phyloP scores from a whole-genome alignment of 2,888 invertebrate species.

The Lasioglossum vierecki region DNA sequence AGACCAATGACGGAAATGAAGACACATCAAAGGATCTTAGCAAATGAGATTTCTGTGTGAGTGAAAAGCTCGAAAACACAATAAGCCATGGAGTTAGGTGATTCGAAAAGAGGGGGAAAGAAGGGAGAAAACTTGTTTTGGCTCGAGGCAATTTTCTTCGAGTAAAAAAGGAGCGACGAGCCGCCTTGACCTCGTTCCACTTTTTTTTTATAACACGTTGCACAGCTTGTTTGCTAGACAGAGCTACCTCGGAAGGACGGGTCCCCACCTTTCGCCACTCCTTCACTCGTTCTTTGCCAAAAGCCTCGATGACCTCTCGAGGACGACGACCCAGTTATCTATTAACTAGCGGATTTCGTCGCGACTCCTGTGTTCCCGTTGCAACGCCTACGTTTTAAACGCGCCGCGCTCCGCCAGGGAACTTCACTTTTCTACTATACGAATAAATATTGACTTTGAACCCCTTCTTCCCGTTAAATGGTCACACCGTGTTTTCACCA shows the following conservation, averaged over 20 bases:
- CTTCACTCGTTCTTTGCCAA: constrained; percentile 48
- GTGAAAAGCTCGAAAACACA: not conserved
- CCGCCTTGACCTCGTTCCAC: constrained; percentile 67
- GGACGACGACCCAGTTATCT: constrained; percentile 64
- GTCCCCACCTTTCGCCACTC: constrained; percentile 33
- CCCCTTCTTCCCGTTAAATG: not conserved
- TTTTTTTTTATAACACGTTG: constrained; percentile 59
- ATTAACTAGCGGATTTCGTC: constrained; percentile 64
- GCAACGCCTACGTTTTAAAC: not conserved
- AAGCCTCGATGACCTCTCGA: constrained; percentile 55
- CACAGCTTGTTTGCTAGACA: constrained; percentile 52
- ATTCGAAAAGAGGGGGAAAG: not conserved
- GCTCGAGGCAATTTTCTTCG: constrained; percentile 51
- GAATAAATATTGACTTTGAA: constrained; percentile 23
- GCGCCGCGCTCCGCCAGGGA: not conserved
- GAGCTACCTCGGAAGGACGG: constrained; percentile 34
- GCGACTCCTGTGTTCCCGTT: constrained; percentile 31
- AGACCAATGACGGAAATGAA: not conserved
- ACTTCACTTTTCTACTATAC: not conserved
- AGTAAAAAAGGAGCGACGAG: constrained; percentile 53
- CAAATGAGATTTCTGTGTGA: not conserved
- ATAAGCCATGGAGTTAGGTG: constrained; percentile 37
- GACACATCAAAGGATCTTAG: not conserved
- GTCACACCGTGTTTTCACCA: not conserved
- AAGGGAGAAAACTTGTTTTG: constrained; percentile 15